Conservation (phyloP, 2,113 vertebrate species). For the Symphodus melops region DNA sequence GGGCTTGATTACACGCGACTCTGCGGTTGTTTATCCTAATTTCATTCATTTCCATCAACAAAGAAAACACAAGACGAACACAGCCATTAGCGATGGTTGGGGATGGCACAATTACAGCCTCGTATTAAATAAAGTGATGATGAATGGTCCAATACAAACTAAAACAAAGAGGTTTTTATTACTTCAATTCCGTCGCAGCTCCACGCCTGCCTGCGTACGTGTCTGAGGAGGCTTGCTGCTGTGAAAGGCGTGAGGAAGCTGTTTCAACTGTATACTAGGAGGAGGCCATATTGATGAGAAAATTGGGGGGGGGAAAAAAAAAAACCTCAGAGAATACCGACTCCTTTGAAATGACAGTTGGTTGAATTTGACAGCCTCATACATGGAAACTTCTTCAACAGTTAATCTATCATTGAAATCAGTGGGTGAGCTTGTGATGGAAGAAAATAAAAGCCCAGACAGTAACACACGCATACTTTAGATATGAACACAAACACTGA, state of each 20-base stretch:
- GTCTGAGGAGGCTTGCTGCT: constrained; percentile 43
- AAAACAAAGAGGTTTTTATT: constrained; percentile 91
- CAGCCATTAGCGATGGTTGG: constrained; percentile 86
- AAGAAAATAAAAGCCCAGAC: constrained; percentile 41
- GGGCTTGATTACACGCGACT: constrained; percentile 98
- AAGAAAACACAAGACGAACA: constrained; percentile 91
- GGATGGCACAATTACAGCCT: constrained; percentile 90
- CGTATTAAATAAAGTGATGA: constrained; percentile 94
- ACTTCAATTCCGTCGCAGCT: constrained; percentile 81
- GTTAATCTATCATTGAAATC: constrained; percentile 70
- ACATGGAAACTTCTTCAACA: constrained; percentile 48
- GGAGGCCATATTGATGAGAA: constrained; percentile 43
- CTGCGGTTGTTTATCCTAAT: constrained; percentile 99
- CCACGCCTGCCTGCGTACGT: constrained; percentile 52
- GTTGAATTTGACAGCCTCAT: constrained; percentile 40
- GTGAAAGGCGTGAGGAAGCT: constrained; percentile 53
- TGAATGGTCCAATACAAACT: constrained; percentile 91
- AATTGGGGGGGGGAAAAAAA: background rate
- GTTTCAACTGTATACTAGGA: constrained; percentile 57
- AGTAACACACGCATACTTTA: constrained; percentile 27
- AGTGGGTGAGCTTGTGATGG: constrained; percentile 74
- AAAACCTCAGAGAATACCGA: constrained; percentile 41
- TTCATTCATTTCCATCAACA: constrained; percentile 99
- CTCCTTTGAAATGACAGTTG: constrained; percentile 64
- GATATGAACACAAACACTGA: constrained; percentile 28